Percentiles rank a stretch among this genome's conserved stretches.
Evolutionary conservation across 1,140 invertebrate genomes (phyloP).

Genomic region (Telenomus remus): DNA sequence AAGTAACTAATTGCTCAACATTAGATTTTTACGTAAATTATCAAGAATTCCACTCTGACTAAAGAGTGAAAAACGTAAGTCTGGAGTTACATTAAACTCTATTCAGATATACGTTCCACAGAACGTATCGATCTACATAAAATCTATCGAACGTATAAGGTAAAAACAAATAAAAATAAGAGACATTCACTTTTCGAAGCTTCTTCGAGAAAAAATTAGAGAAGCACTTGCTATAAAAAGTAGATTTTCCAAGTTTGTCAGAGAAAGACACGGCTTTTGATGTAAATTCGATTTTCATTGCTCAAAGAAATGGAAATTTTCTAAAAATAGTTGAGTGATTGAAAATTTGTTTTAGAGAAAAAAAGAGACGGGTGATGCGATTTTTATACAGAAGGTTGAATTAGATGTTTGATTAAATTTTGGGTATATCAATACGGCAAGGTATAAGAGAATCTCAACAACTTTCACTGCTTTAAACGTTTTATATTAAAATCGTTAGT

Average conservation of each 20-base stretch:
- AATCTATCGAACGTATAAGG: too few species aligned
- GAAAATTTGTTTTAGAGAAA: slow-evolving; percentile 41
- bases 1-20: too few species aligned
- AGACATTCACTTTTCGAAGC: slow-evolving; percentile 34
- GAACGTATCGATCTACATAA: too few species aligned
- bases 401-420: slow-evolving; percentile 33
- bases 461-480: too few species aligned
- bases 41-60: too few species aligned
- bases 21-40: too few species aligned
- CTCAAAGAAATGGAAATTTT: slow-evolving; percentile 47
- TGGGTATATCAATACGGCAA: slow-evolving; percentile 21
- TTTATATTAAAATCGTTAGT: too few species aligned
- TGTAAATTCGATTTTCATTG: slow-evolving; percentile 50
- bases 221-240: slow-evolving; percentile 41
- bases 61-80: too few species aligned
- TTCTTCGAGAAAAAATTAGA: slow-evolving; percentile 28
- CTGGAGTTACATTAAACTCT: too few species aligned
- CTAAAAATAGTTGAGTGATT: slow-evolving; percentile 42
- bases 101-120: too few species aligned
- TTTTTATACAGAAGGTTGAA: slow-evolving; percentile 39
- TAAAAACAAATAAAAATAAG: slow-evolving; percentile 15
- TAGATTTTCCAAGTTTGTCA: slow-evolving; percentile 49
- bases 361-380: slow-evolving; percentile 27
- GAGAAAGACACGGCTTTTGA: slow-evolving; percentile 38
- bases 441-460: too few species aligned